Percentiles rank a stretch among this genome's conserved stretches.
Conservation (phyloP, 1,140 invertebrate genomes). For the Stegodyphus dumicola region DNA sequence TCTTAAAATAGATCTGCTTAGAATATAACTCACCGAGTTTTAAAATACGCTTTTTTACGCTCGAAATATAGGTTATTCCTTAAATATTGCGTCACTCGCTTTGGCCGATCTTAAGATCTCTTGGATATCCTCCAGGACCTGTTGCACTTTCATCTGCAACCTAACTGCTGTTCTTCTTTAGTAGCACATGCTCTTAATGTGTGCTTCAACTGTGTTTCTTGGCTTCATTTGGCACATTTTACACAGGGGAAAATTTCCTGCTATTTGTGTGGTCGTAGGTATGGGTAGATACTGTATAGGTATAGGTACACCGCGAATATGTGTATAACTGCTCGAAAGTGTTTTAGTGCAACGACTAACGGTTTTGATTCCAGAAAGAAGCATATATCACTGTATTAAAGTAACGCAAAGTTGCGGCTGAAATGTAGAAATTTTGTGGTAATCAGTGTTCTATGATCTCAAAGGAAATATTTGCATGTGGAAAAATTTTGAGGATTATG, state of each 20-base stretch:
- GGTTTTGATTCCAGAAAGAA: no score
- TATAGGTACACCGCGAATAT: not conserved
- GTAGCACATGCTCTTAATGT: not conserved
- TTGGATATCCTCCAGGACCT: constrained; percentile 23
- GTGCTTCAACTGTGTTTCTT: no score
- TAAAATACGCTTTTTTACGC: constrained; percentile 36
- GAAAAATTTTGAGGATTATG: no score
- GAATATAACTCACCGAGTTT: constrained; percentile 7
- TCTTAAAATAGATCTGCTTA: not conserved
- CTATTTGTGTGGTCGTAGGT: not conserved
- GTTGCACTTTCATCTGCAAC: not conserved
- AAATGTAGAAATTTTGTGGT: no score
- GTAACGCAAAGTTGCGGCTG: no score
- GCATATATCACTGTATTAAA: no score
- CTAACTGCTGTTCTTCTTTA: not conserved
- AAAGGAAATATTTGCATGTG: no score
- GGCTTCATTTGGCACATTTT: not conserved
- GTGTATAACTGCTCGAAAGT: no score
- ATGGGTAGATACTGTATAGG: not conserved
- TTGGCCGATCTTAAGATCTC: constrained; percentile 14
- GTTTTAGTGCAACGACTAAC: no score
- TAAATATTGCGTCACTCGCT: constrained; percentile 13
- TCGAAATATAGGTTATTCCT: constrained; percentile 43
- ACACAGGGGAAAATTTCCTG: not conserved
- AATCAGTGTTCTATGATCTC: no score